Base-by-base conservation (phyloP, 92 coral and sea anemone genomes). In the Siderastrea radians region DNA sequence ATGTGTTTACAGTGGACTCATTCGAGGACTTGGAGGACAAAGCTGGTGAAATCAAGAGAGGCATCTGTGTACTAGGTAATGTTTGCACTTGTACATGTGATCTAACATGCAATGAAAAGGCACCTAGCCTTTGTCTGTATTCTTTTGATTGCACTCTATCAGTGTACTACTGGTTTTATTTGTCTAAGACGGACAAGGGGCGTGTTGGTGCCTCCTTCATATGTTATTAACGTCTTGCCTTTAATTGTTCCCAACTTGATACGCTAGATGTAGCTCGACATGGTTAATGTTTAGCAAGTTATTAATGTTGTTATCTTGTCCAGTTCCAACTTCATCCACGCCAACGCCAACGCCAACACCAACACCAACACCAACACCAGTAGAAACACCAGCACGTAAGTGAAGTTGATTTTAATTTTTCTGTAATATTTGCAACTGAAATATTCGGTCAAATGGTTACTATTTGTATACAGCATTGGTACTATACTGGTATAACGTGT, bases 11-110 rank as follows among this genome's bases (percentile, higher is more conserved):
- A 6, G 91, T 71, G 6, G 50, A 78, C 3, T 87, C 91, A 5
- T 91, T 87, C 72, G 60, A 77, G 80, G 68, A 72, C 43, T 84
- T 91, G 53, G 83, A 91, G 6, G 72, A 52, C 49, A 82, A 70
- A 69, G 16, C 89, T 17, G 52, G 51, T 9, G 72, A 82, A 16
- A 7, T 87, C 10, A 83, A 88, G 54, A 72, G 71, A 26, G 72
- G 74, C n/a, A 82, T 81, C 51, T 91, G 94, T 67, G 12, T 67
- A 4, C 38, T 67, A 67, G 71, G 71, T 67, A 67, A 5, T 38
- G 48, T 2, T n/a, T 67, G 19, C 63, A 59, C 12, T 53, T 5
- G 57, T 53, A 26, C 38, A 26, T 5, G 6, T 53, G 6, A 5
- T 52, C 8, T 60, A 14, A 13, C 66, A n/a, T 13, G 66, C 15